Evolutionary conservation across 2,888 invertebrate genomes (phyloP), one percentile per base, ranked within the genome.

Genomic region (Cephus pulcher): DNA sequence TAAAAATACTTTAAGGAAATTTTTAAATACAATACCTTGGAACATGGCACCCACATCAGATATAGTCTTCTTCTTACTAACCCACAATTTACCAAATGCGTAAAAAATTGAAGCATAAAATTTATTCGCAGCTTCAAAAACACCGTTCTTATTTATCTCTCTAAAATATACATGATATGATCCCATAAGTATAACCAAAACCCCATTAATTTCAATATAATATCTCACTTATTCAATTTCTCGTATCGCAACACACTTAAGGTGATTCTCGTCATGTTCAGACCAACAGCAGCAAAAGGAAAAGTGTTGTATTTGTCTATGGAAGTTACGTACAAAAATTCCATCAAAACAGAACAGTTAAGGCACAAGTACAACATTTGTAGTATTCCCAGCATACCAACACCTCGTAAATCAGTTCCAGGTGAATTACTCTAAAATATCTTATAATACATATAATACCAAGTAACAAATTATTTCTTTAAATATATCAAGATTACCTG

Each of bases 361-460:
- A 68, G 32, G 30, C 75, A 75, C 56, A 78, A 56, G 56, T 73
- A 78, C 11, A 78, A 69, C 68, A 78, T 56, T 78, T 75, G 75
- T 68, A 75, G 75, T 71, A 78, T 73, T 69, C 78, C 78, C 15
- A 78, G 75, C 75, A 75, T 78, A 35, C 78, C 78, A 40, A 78
- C 78, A 15, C 78, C 78, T 12, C 77, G 74, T 75, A 78, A 69
- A 75, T 78, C 77, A 37, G 75, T 78, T 70, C 75, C 74, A 33
- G 78, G 78, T 30, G 69, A 75, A 75, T 78, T 33, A 78, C 75
- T 78, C 78, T 78, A 40, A 32, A 75, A 78, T 35, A 56, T 33
- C 73, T 37, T 68, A 37, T 30, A 34, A 35, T 35, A 34, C 11
- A n/a, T 74, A 12, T 12, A 15, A 74, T 76, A 68, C 23, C 37